Base-by-base conservation (phyloP, 2,888 invertebrate species). In the Falcaria lacertinaria region DNA sequence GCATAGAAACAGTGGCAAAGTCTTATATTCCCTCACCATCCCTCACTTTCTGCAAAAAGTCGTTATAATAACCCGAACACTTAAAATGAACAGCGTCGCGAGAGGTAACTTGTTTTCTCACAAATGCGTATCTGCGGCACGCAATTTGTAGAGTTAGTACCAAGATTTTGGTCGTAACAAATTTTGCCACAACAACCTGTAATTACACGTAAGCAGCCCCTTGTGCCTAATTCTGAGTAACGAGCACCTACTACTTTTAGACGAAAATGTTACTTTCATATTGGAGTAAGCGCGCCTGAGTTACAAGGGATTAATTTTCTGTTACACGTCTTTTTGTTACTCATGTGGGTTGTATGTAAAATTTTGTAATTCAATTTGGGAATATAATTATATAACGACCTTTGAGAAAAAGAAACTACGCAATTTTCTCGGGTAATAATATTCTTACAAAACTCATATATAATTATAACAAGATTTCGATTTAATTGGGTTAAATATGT, bases 171-270 rank as follows among this genome's bases (percentile, higher is more conserved):
- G 39, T 36, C 41, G 40, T 48, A 47, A 52, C 51, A 48, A 45
- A 50, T 48, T 56, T 49, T 41, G 45, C 38, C 44, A 45, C 42
- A 43, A 48, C 34, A 49, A 41, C 43, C 55, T n/a, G 40, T 42
- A 56, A 61, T 61, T 60, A 61, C 19, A 47, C 39, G 46, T 44
- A 49, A 58, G 46, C 52, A 47, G 34, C 22, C 58, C 52, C 56
- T 33, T 5, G 47, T 47, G 60, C 41, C 45, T 58, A 50, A 53
- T 54, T 56, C 35, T 54, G 46, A 53, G 54, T 55, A 50, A 61
- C 57, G 43, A 43, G 33, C 33, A 14, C 41, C 28, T 11, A 3
- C 11, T 28, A 34, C 36, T 41, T 47, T 56, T 53, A 36, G 8
- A 15, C 11, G 8, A 22, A 25, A 37, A 15, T 22, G 8, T 17